Percentiles rank a stretch among this genome's conserved stretches.
phyloP scores from a whole-genome alignment of 2,797 vertebrate species.

The Melanotaenia nigrans region DNA sequence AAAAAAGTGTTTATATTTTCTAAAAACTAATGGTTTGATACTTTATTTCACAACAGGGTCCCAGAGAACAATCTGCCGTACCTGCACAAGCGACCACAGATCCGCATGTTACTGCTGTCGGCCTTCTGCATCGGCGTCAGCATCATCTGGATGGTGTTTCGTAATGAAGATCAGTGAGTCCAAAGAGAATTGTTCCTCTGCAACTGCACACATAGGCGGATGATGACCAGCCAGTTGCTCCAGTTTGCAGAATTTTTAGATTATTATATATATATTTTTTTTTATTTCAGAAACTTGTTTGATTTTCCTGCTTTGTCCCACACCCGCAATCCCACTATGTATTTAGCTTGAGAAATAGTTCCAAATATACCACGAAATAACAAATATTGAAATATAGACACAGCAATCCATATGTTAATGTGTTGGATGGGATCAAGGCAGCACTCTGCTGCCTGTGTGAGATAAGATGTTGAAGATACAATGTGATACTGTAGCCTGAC shows the following conservation, averaged over 20 bases:
- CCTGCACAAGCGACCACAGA: slow-evolving; percentile 91
- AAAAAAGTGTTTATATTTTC: neutral
- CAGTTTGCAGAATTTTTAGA: too few relatives aligned
- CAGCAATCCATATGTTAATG: neutral
- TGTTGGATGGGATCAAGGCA: slow-evolving; percentile 12
- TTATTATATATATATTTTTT: too few relatives aligned
- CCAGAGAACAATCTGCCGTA: slow-evolving; percentile 93
- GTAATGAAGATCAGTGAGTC: slow-evolving; percentile 96
- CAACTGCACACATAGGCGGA: neutral
- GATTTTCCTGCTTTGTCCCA: too few relatives aligned
- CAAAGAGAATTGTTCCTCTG: neutral
- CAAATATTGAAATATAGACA: neutral
- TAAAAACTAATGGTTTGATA: neutral
- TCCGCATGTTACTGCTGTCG: slow-evolving; percentile 89
- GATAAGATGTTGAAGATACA: slow-evolving; percentile 3
- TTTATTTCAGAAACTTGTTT: too few relatives aligned
- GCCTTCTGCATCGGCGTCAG: slow-evolving; percentile 87
- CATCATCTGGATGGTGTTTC: slow-evolving; percentile 92
- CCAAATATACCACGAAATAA: neutral
- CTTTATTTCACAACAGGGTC: slow-evolving; percentile 78
- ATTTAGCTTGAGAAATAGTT: neutral
- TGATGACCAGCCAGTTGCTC: neutral
- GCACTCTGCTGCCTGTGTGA: neutral
- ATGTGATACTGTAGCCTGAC: slow-evolving; percentile 13
- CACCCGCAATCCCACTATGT: neutral